A percentile compares a stretch with the other conserved stretches of the same genome.
These are phyloP conservation scores for Hiodon tergisus DNA, from an alignment of 2,113 vertebrate genomes.

Conservation along the genomic window DNA sequence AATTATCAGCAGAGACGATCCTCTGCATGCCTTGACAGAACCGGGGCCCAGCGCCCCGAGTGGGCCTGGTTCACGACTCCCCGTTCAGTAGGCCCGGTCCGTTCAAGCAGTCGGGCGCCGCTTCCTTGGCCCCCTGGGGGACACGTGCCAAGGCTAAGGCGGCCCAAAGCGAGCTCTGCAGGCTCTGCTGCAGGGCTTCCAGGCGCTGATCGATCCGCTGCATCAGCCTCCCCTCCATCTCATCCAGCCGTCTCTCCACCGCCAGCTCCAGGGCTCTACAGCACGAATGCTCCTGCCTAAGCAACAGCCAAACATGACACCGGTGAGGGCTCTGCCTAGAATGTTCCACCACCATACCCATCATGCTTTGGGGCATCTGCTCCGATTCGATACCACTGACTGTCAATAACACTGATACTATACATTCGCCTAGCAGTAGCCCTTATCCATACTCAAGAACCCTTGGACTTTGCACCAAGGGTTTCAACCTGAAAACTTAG, in stretches of 20 bases:
- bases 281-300: constrained; percentile 34
- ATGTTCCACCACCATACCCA: too few species aligned
- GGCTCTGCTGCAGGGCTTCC: constrained; percentile 60
- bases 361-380: too few species aligned
- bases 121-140: constrained; percentile 13
- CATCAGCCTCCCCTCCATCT: constrained; percentile 64
- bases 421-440: too few species aligned
- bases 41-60: not conserved
- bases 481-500: too few species aligned
- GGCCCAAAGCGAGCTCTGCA: constrained; percentile 49
- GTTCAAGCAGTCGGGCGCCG: not conserved
- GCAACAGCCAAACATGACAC: not conserved
- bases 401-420: too few species aligned
- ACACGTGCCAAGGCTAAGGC: constrained; percentile 27
- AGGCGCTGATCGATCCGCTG: constrained; percentile 62
- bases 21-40: too few species aligned
- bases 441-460: too few species aligned
- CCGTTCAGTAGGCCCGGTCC: constrained; percentile 10
- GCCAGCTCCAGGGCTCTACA: constrained; percentile 43
- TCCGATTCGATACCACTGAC: too few species aligned
- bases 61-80: not conserved
- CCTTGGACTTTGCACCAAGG: too few species aligned
- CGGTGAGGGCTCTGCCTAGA: too few species aligned
- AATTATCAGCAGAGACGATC: too few species aligned
- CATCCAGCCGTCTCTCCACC: constrained; percentile 56